These are phyloP conservation scores for Diploptera punctata DNA, from an alignment of 2,888 invertebrate genomes.

Conservation along the genomic window DNA sequence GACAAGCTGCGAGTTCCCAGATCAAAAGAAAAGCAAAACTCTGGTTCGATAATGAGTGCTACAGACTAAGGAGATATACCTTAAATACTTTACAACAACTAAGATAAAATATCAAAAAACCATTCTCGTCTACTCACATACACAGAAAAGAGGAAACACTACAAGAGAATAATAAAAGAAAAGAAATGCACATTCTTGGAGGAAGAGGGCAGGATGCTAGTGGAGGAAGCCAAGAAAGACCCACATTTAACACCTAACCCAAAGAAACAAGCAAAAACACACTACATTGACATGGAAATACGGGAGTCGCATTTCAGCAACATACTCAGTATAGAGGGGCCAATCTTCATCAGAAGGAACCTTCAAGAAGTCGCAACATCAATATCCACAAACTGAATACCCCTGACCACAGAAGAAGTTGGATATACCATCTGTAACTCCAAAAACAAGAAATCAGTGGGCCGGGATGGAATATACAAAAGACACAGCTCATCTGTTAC, in stretches of 20 bases:
- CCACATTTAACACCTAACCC: no score
- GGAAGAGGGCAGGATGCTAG: not conserved
- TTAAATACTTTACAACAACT: no score
- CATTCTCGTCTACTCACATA: not conserved
- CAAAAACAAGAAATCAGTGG: not conserved
- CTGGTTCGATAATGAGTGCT: no score
- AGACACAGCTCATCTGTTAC: not conserved
- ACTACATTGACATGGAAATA: no score
- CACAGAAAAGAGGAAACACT: no score
- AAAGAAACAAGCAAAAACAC: no score
- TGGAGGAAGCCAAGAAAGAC: no score
- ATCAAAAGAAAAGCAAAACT: no score
- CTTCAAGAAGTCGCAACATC: not conserved
- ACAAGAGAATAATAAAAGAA: no score
- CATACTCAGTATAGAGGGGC: not conserved
- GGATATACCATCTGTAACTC: not conserved
- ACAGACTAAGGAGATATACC: no score
- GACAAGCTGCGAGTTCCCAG: not conserved
- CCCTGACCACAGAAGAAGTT: no score
- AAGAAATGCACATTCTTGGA: not conserved
- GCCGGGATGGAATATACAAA: not conserved
- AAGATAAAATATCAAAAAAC: not conserved
- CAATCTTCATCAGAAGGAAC: not conserved
- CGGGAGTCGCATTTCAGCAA: not conserved
- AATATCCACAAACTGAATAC: not conserved